phyloP scores from a whole-genome alignment of 2,113 vertebrate species.

The Oreochromis niloticus region DNA sequence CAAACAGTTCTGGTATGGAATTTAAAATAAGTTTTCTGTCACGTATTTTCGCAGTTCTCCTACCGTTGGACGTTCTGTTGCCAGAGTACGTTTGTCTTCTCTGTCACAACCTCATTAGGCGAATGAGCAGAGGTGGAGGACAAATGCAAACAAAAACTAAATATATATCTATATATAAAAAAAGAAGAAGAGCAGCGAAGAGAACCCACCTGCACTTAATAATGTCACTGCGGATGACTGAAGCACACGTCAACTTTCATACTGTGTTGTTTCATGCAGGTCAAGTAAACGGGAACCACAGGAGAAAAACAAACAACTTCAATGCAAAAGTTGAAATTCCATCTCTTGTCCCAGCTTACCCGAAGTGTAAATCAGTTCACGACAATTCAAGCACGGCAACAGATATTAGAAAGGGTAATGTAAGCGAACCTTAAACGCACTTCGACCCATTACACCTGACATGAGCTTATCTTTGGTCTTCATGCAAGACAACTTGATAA shows the following conservation, averaged over 20 bases:
- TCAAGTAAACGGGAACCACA: background rate
- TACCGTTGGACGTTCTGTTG: background rate
- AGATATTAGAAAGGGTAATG: background rate
- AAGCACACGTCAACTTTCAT: background rate
- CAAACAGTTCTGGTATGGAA: background rate
- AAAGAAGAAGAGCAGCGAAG: background rate
- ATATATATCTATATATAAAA: rapidly evolving
- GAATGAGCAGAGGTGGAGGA: background rate
- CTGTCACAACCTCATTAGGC: background rate
- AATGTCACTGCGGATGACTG: background rate
- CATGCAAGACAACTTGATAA: background rate
- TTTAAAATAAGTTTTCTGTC: background rate
- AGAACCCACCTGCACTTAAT: background rate
- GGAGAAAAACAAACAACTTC: background rate
- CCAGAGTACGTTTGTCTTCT: background rate
- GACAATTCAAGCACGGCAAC: background rate
- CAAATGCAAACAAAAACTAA: background rate
- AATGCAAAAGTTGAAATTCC: background rate
- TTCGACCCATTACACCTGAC: background rate
- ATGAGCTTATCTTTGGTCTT: background rate
- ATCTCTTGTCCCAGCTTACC: background rate
- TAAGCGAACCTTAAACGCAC: background rate
- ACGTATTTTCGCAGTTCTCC: background rate
- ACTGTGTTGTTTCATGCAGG: background rate
- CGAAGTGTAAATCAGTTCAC: background rate